These are phyloP conservation scores for Pseudopodoces humilis DNA, from an alignment of 2,113 vertebrate genomes.

Conservation along the genomic window DNA sequence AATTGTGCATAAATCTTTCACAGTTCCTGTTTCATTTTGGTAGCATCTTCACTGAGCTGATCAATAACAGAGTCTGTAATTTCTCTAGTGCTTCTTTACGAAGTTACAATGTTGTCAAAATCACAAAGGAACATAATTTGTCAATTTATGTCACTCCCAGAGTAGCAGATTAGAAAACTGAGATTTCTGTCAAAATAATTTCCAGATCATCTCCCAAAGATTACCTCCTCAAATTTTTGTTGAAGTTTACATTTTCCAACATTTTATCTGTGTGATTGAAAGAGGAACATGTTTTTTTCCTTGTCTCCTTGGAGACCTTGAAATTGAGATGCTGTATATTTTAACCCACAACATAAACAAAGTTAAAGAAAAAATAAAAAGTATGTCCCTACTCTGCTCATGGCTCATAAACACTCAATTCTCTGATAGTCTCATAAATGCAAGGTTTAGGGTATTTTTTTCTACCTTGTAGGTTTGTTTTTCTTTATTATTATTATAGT, in stretches of 20 bases:
- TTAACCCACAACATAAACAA: background rate
- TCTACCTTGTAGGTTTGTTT: background rate
- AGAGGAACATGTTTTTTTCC: background rate
- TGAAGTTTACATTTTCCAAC: background rate
- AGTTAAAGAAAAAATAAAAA: background rate
- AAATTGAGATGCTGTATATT: background rate
- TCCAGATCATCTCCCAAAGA: conserved; percentile 8
- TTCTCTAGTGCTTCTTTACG: background rate
- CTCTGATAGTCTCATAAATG: background rate
- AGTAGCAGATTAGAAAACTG: background rate
- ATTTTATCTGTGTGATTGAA: background rate
- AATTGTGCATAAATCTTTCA: background rate
- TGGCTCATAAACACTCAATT: background rate
- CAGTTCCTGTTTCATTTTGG: background rate
- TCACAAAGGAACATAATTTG: background rate
- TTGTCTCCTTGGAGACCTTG: background rate
- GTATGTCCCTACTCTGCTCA: background rate
- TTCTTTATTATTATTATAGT: background rate
- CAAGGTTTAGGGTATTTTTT: background rate
- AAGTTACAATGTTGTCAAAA: conserved; percentile 8
- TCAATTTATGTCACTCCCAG: background rate
- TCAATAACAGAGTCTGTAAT: background rate
- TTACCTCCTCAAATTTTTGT: background rate
- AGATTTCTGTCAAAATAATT: conserved; percentile 19
- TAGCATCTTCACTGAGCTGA: background rate